Evolutionary conservation across 2,888 invertebrate species (phyloP), one percentile per base, ranked within the genome.

Genomic region (Drosophila austrosaltans): DNA sequence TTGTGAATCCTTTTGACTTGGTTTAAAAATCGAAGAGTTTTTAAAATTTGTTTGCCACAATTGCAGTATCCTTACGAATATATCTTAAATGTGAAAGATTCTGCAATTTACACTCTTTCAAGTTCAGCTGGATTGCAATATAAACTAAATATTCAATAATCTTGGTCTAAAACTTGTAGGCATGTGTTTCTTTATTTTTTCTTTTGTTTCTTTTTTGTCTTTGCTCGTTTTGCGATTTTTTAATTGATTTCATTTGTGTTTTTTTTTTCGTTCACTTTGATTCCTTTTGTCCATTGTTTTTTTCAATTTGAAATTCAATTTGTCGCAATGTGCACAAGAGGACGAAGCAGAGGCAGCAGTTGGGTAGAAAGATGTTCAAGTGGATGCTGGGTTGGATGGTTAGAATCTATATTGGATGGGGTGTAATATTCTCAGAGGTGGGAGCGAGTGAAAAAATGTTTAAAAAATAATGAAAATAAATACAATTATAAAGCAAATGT

Each of bases 391-490:
- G 10, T 3, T 10, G 48, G 10, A 20, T n/a, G 40, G 22, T 16
- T 16, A 16, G 16, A 7, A 20, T 44, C 16, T 16, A 42, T 28
- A 1, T 28, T 28, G 28, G 28, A 42, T 6, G 44, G n/a, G 44
- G 44, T 20, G 8, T 44, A 28, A 28, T 28, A 4, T 28, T 28
- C 28, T 4, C 7, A n/a, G 48, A 48, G 10, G 44, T 44, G 30
- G n/a, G 20, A 44, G 12, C 28, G 32, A 28, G 20, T 12, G 25
- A 42, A 42, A 42, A 53, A 69, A 53, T 53, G 61, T 53, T 70
- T 63, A 63, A 70, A 70, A 63, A 25, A 48, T 70, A 69, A 70
- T 70, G 70, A 63, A 70, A 69, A 63, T 69, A 69, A 69, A 71
- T 71, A 54, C 48, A 69, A 70, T 69, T 70, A 69, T 69, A 59